Conservation (phyloP, 2,888 invertebrate species). For the Drosophila longiperda region DNA sequence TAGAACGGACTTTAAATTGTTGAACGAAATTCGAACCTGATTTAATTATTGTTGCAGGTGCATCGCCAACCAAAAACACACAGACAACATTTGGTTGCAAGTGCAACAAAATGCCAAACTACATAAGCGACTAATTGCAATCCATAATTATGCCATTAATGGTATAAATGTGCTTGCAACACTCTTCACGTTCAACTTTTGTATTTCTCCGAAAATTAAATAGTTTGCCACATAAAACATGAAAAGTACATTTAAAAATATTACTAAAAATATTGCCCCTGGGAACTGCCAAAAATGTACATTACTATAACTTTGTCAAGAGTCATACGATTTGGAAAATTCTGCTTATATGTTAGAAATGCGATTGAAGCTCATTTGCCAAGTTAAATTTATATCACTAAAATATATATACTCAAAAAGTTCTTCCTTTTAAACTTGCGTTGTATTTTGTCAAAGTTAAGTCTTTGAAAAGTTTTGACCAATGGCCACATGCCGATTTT, state of each 20-base stretch:
- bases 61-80: slow-evolving; percentile 5
- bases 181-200: slow-evolving; percentile 23
- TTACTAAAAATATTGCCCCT: not conserved
- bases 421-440: too few relatives aligned
- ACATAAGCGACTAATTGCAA: slow-evolving; percentile 44
- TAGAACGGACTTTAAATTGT: too few relatives aligned
- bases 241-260: slow-evolving; percentile 9
- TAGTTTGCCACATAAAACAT: slow-evolving; percentile 12
- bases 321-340: not conserved
- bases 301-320: not conserved
- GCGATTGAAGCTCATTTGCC: too few relatives aligned
- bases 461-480: too few relatives aligned
- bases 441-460: too few relatives aligned
- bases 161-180: slow-evolving; percentile 41
- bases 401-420: too few relatives aligned
- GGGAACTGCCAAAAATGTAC: not conserved
- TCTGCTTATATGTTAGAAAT: too few relatives aligned
- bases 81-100: not conserved
- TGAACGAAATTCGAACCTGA: too few relatives aligned
- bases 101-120: not conserved
- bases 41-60: slow-evolving; percentile 25
- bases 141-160: slow-evolving; percentile 32
- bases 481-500: too few relatives aligned
- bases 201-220: slow-evolving; percentile 11
- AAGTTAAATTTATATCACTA: too few relatives aligned